A percentile compares a stretch with the other conserved stretches of the same genome.
Evolutionary conservation across 2,113 vertebrate genomes (phyloP).

Genomic region (Proteles cristata): DNA sequence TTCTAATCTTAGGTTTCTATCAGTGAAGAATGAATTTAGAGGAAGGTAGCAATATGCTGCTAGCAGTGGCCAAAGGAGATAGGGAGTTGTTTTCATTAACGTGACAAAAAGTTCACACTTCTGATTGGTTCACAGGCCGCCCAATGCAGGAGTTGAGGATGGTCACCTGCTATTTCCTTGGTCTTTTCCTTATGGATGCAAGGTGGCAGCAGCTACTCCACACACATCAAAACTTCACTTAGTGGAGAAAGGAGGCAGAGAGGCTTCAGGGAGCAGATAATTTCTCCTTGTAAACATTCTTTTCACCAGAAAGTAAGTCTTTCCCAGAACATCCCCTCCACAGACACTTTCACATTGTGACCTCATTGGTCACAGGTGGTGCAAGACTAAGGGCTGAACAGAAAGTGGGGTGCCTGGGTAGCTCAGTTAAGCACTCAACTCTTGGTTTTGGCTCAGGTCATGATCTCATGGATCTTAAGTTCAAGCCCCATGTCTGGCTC

Average conservation of each 20-base stretch:
- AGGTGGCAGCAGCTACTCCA: not conserved
- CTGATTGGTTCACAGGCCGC: not conserved
- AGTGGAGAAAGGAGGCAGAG: not conserved
- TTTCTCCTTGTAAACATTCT: not conserved
- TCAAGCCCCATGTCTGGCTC: no score
- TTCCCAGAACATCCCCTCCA: not conserved
- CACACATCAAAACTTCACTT: not conserved
- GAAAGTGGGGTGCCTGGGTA: no score
- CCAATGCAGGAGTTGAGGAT: not conserved
- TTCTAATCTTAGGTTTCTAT: not conserved
- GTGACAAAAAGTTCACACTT: not conserved
- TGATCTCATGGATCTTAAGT: no score
- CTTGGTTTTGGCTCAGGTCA: no score
- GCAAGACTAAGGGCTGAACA: not conserved
- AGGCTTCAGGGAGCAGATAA: not conserved
- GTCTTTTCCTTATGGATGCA: not conserved
- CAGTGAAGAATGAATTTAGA: not conserved
- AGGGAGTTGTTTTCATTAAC: not conserved
- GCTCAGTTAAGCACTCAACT: no score
- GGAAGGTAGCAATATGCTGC: not conserved
- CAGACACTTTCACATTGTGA: not conserved
- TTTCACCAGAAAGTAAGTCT: not conserved
- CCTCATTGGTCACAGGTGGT: not conserved
- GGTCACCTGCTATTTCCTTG: not conserved
- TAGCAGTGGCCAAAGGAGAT: not conserved